Base-by-base conservation (phyloP, 2,113 vertebrate genomes). In the Platycercus adscitus region DNA sequence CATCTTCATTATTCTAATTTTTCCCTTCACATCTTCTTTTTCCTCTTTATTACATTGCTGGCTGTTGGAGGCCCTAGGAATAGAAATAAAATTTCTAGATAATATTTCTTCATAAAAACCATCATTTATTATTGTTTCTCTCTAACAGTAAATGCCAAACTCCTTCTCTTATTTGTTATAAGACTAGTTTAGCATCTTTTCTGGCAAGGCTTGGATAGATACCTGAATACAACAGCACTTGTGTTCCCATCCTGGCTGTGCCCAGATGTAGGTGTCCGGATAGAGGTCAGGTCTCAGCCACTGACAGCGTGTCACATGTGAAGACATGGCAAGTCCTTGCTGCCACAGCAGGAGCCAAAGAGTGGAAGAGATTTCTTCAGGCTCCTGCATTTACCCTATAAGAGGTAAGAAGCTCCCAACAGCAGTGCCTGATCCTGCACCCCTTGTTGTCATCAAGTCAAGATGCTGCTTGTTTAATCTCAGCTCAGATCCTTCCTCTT, bases 31-130 rank as follows among this genome's bases (percentile, higher is more conserved):
- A 2, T 82, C 64, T 86, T 83, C n/a, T 80, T 95, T 93, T 77
- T 23, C 46, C 56, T 85, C 80, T 89, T 97, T 96, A 97, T 96
- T 97, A 77, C 80, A 91, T 96, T 96, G 64, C 68, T 84, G 88
- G 44, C 15, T 75, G 71, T 94, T 93, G 35, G 60, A 82, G 35
- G 75, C 77, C 70, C 72, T 92, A 95, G 85, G 73, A 98, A 96
- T 46, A 93, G 94, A 91, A 94, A 83, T 86, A 88, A 77, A 88
- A 70, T 90, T 96, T 94, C 73, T 64, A 56, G 52, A 89, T 84
- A 95, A 97, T 97, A 89, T 96, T 96, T 97, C 95, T 97, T 96
- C 95, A 98, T 97, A 97, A 98, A 98, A 97, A 9, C 2, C 88
- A 95, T 97, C 86, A 97, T 96, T 97, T 98, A 96, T 86, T 96